Percentiles rank a stretch among this genome's conserved stretches.
These are phyloP conservation scores for Rhinolophus sinicus DNA, from an alignment of 2,113 vertebrate species.

Conservation along the genomic window DNA sequence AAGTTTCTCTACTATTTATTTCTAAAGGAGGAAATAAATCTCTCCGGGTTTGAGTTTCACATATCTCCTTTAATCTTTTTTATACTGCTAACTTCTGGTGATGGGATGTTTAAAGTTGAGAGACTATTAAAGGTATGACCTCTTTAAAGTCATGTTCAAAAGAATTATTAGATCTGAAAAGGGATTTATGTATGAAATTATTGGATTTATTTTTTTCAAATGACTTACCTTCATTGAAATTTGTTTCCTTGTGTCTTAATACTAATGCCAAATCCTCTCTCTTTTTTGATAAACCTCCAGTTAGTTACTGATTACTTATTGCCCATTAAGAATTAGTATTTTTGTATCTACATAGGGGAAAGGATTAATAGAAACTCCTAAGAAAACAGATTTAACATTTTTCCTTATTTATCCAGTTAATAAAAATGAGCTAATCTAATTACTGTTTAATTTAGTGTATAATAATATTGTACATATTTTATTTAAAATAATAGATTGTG, in stretches of 20 bases:
- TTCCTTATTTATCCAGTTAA: background rate
- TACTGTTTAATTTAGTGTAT: background rate
- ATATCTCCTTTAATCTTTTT: slow-evolving; percentile 27
- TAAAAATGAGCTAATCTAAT: slow-evolving; percentile 39
- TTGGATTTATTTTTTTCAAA: slow-evolving; percentile 12
- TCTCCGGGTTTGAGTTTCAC: background rate
- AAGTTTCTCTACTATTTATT: background rate
- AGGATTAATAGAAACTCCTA: background rate
- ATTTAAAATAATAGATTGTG: slow-evolving; percentile 18
- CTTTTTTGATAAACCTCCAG: slow-evolving; percentile 31
- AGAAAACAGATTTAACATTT: slow-evolving; percentile 20
- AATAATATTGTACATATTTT: background rate
- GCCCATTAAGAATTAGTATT: background rate
- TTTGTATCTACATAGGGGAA: background rate
- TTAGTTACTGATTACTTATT: slow-evolving; percentile 32
- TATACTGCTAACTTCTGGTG: background rate
- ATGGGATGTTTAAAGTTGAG: background rate
- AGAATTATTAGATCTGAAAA: slow-evolving; percentile 12
- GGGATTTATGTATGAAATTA: background rate
- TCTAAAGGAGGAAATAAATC: background rate
- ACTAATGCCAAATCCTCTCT: background rate
- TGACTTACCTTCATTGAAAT: slow-evolving; percentile 25
- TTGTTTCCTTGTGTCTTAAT: slow-evolving; percentile 30
- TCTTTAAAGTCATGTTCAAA: background rate
- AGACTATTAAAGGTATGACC: background rate